Base-by-base conservation (phyloP, 2,113 vertebrate species). In the Trematomus loennbergii region DNA sequence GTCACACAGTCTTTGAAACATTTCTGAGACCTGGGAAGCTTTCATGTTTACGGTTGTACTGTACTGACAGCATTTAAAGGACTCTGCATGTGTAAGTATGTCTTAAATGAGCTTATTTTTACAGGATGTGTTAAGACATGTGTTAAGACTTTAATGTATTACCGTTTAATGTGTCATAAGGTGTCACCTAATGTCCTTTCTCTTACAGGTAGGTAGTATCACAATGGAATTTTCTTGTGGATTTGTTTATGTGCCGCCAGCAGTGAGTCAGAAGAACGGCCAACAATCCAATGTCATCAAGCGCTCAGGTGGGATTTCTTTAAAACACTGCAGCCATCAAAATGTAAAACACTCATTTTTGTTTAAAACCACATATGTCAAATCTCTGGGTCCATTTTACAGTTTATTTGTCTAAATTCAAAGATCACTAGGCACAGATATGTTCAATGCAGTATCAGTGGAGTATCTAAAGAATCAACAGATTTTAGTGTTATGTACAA, bases 201-300 rank as follows among this genome's bases (percentile, higher is more conserved):
- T 63, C 22, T 61, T 15, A 7, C 36, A 78, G 58, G 20, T 74
- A 74, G 68, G 29, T 53, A 43, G 46, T 46, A 52, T 46, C 55
- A 78, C 66, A 9, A 95, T 95, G 94, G 94, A 95, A 78, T 94
- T 95, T 86, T 93, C 93, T 60, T 94, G 93, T 80, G 81, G 64
- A 22, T 95, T 91, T 90, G 87, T 94, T 81, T 94, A 94, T 58
- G 88, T 93, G 45, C 83, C 87, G 1, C 89, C 89, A 5, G 18
- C 71, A 12, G 17, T 62, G 83, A 82, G 3, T 79, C 87, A 84
- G 69, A 89, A 59, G 65, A 78, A 79, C 7, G n/a, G 2, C 16
- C 75, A 81, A 2, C 82, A 49, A 57, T 3, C 48, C 33, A 75
- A 36, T 45, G 58, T 48, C 29, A 2, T 80, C 2, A 93, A 94